A percentile compares a stretch with the other conserved stretches of the same genome.
phyloP scores from a whole-genome alignment of 2,797 vertebrate species.

The Oophaga sylvatica region DNA sequence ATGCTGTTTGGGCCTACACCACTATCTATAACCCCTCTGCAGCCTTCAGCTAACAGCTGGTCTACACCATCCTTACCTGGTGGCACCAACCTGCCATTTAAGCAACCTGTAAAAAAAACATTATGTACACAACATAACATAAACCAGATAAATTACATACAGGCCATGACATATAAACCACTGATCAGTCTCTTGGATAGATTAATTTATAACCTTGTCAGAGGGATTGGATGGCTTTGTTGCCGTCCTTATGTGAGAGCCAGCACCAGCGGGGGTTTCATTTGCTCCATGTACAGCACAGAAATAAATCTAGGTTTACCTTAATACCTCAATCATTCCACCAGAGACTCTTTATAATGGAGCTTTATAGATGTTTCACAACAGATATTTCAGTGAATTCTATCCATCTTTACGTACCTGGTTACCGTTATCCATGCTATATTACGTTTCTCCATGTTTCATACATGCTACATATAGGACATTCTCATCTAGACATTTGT shows the following conservation, averaged over 20 bases:
- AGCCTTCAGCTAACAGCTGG: too few species aligned
- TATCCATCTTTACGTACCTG: slow-evolving; percentile 5
- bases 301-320: not conserved
- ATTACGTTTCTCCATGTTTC: slow-evolving; percentile 18
- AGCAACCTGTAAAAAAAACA: too few species aligned
- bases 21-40: too few species aligned
- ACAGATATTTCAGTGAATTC: slow-evolving; percentile 3
- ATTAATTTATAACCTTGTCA: too few species aligned
- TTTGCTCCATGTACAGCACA: not conserved
- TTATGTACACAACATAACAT: too few species aligned
- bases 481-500: not conserved
- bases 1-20: too few species aligned
- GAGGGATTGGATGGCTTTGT: too few species aligned
- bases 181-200: too few species aligned
- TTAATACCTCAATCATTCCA: slow-evolving; percentile 1
- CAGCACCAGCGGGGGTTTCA: not conserved
- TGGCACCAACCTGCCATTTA: too few species aligned
- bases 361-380: not conserved
- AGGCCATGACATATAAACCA: too few species aligned
- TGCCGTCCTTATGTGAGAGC: not conserved
- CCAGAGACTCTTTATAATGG: not conserved
- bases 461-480: not conserved
- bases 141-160: too few species aligned
- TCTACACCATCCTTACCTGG: too few species aligned
- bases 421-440: not conserved